Base-by-base conservation (phyloP, 2,797 vertebrate species). In the Tragelaphus eurycerus region DNA sequence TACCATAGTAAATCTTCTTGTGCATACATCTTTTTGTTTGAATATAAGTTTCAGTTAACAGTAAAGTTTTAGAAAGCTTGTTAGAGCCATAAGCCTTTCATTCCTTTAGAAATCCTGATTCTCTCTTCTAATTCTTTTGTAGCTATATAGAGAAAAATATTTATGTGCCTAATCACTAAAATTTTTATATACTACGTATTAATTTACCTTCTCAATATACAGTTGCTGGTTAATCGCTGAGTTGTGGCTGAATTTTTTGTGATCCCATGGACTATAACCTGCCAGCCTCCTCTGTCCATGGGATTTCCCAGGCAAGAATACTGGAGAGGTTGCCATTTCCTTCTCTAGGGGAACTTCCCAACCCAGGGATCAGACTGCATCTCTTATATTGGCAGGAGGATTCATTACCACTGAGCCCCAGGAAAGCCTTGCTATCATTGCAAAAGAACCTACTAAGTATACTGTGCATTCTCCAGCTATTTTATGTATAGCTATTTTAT, bases 51-150 rank as follows among this genome's bases (percentile, higher is more conserved):
- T 96, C 38, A 74, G 19, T 21, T 88, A 71, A 85, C 64, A 60
- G 43, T 67, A 50, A 55, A 81, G 7, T 95, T 93, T 96, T 88
- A 76, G n/a, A 87, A 71, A 60, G n/a, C 27, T 86, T 95, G 8
- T 74, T 91, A 48, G 64, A 43, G 31, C 6, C 71, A 43, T 88
- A 81, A 76, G 6, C n/a, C 12, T 86, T 86, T 52, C 7, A 17
- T 95, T 94, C 23, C 54, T 90, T 96, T 96, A 48, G 94, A 95
- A 96, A 64, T 43, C 10, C 4, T 96, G 16, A 62, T 86, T n/a
- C 25, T 27, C 16, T 95, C 34, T 52, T 88, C 82, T 50, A 60
- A 89, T 83, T 93, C 62, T 92, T 93, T 62, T 78, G 79, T 92
- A 67, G 46, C 87, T 79, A 54, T 87, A 14, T 89, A 46, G 25